phyloP scores from a whole-genome alignment of 2,113 vertebrate species.

The Halcyon senegalensis region DNA sequence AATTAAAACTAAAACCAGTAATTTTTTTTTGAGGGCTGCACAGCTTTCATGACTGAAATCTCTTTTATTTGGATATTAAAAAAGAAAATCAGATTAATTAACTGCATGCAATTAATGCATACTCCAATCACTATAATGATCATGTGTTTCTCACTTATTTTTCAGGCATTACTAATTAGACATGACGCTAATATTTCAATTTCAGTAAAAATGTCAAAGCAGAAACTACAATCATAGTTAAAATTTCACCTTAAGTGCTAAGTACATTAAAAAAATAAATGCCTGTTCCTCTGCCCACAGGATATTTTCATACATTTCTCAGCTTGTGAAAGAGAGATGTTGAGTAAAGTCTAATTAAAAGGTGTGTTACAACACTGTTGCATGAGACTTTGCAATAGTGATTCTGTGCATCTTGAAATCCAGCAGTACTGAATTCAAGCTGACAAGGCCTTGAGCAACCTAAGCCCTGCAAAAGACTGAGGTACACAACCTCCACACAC shows the following conservation, averaged over 20 bases:
- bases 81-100: neutral
- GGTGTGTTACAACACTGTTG: neutral
- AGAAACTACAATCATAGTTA: neutral
- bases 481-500: neutral
- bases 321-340: neutral
- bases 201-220: neutral
- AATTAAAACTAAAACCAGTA: neutral
- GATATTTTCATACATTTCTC: neutral
- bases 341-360: neutral
- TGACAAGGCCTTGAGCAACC: neutral
- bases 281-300: neutral
- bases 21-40: neutral
- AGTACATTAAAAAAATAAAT: neutral
- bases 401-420: neutral
- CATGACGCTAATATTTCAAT: neutral
- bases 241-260: neutral
- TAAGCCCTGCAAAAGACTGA: neutral
- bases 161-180: slow-evolving; percentile 3
- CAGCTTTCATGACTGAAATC: neutral
- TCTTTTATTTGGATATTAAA: neutral
- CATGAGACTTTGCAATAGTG: neutral
- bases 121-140: neutral
- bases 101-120: neutral
- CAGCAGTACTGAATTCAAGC: neutral
- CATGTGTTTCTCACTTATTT: neutral